phyloP scores from a whole-genome alignment of 2,113 vertebrate genomes.

The Coregonus clupeaformis region DNA sequence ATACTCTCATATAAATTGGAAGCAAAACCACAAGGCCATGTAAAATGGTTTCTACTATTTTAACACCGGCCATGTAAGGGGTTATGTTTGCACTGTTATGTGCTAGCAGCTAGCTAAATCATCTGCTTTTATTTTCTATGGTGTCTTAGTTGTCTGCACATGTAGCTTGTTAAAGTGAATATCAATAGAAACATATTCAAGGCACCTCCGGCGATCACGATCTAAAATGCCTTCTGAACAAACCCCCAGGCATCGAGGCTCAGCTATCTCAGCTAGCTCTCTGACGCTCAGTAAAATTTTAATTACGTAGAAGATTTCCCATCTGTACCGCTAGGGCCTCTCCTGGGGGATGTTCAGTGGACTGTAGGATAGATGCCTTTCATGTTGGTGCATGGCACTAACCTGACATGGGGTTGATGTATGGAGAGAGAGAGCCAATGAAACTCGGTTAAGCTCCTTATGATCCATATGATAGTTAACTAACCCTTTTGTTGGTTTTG shows the following conservation, averaged over 20 bases:
- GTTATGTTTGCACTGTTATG: not conserved
- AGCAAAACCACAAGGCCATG: not conserved
- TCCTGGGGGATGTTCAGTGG: not conserved
- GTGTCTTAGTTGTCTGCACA: conserved; percentile 21
- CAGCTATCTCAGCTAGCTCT: conserved; percentile 1
- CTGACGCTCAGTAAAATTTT: conserved; percentile 15
- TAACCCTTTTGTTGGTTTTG: not conserved
- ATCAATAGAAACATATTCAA: conserved; percentile 20
- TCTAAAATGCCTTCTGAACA: conserved; percentile 23
- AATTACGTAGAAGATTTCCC: conserved; percentile 7
- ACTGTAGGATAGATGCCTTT: not conserved
- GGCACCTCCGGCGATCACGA: conserved; percentile 23
- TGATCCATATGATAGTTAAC: too few species aligned
- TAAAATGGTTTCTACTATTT: not conserved
- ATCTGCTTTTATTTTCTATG: not conserved
- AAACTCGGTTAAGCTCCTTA: not conserved
- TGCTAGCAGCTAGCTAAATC: too few species aligned
- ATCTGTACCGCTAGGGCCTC: not conserved
- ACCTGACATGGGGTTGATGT: not conserved
- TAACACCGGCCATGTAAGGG: not conserved
- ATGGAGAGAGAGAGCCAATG: not conserved
- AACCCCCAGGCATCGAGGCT: conserved; percentile 9
- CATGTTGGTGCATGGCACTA: not conserved
- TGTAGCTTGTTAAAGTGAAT: conserved; percentile 19
- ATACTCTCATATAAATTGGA: not conserved